A percentile compares a stretch with the other conserved stretches of the same genome.
Conservation (phyloP, 35 echinoderm and acorn worm genomes). For the Ptychodera flava region DNA sequence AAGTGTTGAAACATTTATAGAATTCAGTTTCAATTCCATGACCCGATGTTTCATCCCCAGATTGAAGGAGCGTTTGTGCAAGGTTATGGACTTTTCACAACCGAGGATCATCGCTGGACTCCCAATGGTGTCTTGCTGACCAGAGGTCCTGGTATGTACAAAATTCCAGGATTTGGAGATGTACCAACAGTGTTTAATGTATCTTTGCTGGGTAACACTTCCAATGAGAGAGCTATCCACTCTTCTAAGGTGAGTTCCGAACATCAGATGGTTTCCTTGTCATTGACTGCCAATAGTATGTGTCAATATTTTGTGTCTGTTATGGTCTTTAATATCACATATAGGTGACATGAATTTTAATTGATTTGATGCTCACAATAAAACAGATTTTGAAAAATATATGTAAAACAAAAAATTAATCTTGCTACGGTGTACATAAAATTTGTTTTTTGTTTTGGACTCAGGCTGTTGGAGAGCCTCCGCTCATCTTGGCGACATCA, state of each 20-base stretch:
- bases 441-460: no score
- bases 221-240: constrained; percentile 54
- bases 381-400: no score
- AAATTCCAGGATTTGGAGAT: constrained; percentile 73
- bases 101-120: constrained; percentile 65
- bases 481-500: constrained; percentile 64
- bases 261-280: no score
- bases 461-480: constrained; percentile 82
- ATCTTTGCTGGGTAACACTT: constrained; percentile 36
- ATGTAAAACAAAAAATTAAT: no score
- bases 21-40: no score
- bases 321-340: no score
- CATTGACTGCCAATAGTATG: no score
- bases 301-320: no score
- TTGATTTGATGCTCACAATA: no score
- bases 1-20: no score
- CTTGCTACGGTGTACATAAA: no score
- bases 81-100: constrained; percentile 72
- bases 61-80: constrained; percentile 86
- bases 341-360: no score
- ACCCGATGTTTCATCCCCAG: constrained; percentile 30
- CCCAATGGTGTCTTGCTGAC: constrained; percentile 61
- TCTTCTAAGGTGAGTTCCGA: constrained; percentile 95
- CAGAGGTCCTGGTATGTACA: constrained; percentile 68
- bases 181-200: constrained; percentile 78